A percentile compares a stretch with the other conserved stretches of the same genome.
These are phyloP conservation scores for Gastrophysa polygoni DNA, from an alignment of 2,888 invertebrate genomes.

Conservation along the genomic window DNA sequence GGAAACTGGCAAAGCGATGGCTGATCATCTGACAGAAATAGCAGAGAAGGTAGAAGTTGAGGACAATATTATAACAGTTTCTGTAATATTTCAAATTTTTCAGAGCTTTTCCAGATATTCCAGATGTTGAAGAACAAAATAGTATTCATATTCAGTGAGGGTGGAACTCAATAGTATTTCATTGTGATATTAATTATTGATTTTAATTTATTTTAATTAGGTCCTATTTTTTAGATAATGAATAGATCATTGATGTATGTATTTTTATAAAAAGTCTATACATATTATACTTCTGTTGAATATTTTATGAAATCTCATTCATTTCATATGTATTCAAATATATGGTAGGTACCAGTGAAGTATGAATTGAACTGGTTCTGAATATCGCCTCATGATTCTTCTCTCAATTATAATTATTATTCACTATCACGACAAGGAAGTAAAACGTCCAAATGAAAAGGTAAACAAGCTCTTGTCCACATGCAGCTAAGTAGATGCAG, in stretches of 20 bases:
- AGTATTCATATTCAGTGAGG: background rate
- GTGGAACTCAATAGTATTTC: slow-evolving; percentile 11
- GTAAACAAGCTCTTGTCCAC: too few species aligned
- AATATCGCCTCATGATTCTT: too few species aligned
- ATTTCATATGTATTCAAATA: too few species aligned
- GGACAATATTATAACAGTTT: background rate
- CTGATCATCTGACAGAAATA: slow-evolving; percentile 43
- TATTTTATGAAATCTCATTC: too few species aligned
- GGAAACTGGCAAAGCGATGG: slow-evolving; percentile 63
- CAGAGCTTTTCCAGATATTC: slow-evolving; percentile 25
- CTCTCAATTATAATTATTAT: too few species aligned
- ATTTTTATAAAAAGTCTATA: slow-evolving; percentile 11
- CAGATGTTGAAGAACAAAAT: slow-evolving; percentile 6
- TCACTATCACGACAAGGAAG: too few species aligned
- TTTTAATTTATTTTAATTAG: slow-evolving; percentile 1
- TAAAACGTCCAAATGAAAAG: too few species aligned
- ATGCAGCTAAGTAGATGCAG: too few species aligned
- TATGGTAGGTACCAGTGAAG: too few species aligned
- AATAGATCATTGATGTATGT: background rate
- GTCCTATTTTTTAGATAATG: slow-evolving; percentile 4
- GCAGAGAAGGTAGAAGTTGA: slow-evolving; percentile 45
- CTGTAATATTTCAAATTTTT: slow-evolving; percentile 16
- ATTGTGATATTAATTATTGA: slow-evolving; percentile 20
- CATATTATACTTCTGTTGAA: background rate
- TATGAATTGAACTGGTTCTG: too few species aligned